Percentiles rank a stretch among this genome's conserved stretches.
phyloP scores from a whole-genome alignment of 1,140 invertebrate species.

The Pantala flavescens region DNA sequence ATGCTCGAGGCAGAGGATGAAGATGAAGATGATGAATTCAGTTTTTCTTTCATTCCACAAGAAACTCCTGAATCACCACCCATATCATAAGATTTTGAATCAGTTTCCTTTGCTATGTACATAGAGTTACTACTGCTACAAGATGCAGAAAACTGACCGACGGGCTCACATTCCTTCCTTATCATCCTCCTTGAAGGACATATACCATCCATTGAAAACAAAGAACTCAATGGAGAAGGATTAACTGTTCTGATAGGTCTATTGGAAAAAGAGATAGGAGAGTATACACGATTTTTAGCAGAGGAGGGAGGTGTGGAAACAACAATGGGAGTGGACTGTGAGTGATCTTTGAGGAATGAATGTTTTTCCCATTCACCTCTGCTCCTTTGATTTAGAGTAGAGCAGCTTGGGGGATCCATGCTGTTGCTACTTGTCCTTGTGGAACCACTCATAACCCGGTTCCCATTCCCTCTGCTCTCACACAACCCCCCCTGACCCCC shows the following conservation, averaged over 20 bases:
- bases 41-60: not conserved
- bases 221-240: not conserved
- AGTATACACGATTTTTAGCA: not conserved
- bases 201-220: not conserved
- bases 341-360: not conserved
- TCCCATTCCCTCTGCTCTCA: not conserved
- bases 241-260: not conserved
- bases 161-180: not conserved
- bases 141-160: not conserved
- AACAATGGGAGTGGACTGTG: not conserved
- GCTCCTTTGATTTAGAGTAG: not conserved
- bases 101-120: not conserved
- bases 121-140: not conserved
- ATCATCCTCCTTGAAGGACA: not conserved
- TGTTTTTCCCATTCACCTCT: not conserved
- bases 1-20: conserved; percentile 27
- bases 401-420: not conserved
- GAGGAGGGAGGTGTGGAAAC: not conserved
- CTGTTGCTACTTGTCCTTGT: not conserved
- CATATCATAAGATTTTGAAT: not conserved
- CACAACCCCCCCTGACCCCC: not conserved
- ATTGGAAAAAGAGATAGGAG: not conserved
- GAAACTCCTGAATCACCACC: not conserved
- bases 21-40: not conserved
- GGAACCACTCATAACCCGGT: not conserved